A percentile compares a stretch with the other conserved stretches of the same genome.
Evolutionary conservation across 2,888 invertebrate genomes (phyloP).

Genomic region (Diogma glabrata): DNA sequence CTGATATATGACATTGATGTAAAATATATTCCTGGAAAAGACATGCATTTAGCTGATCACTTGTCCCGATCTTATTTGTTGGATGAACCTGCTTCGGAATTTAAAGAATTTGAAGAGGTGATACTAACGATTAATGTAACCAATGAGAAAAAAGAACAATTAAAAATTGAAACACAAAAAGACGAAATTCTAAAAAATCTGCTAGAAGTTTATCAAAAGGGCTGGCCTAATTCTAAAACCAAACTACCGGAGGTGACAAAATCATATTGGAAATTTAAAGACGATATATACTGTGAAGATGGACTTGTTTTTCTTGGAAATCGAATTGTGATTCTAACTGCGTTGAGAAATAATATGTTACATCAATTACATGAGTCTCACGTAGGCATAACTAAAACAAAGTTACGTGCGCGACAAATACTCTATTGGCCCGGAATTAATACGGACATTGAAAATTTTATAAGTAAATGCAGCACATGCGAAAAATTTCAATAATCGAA

Average conservation of each 20-base stretch:
- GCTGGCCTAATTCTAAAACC: background rate
- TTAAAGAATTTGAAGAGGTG: too few species aligned
- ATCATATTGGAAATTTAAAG: background rate
- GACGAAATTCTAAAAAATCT: constrained; percentile 12
- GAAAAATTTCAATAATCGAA: too few species aligned
- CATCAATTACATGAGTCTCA: too few species aligned
- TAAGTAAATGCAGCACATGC: constrained; percentile 9
- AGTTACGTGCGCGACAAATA: background rate
- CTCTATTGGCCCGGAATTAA: constrained; percentile 5
- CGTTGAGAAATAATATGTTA: background rate
- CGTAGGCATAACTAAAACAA: constrained; percentile 10
- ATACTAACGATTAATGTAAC: too few species aligned
- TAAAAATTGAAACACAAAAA: constrained; percentile 17
- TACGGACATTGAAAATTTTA: constrained; percentile 7
- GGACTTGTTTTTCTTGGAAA: background rate
- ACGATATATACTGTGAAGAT: background rate
- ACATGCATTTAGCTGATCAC: too few species aligned
- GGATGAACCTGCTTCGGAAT: too few species aligned
- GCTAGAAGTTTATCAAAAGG: background rate
- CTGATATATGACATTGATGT: too few species aligned
- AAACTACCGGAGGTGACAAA: background rate
- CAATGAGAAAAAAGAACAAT: too few species aligned
- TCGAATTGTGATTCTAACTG: background rate
- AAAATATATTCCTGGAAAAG: too few species aligned
- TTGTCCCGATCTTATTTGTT: too few species aligned